Percentiles rank a stretch among this genome's conserved stretches.
phyloP scores from a whole-genome alignment of 2,888 invertebrate genomes.

The Drosophila anceps region DNA sequence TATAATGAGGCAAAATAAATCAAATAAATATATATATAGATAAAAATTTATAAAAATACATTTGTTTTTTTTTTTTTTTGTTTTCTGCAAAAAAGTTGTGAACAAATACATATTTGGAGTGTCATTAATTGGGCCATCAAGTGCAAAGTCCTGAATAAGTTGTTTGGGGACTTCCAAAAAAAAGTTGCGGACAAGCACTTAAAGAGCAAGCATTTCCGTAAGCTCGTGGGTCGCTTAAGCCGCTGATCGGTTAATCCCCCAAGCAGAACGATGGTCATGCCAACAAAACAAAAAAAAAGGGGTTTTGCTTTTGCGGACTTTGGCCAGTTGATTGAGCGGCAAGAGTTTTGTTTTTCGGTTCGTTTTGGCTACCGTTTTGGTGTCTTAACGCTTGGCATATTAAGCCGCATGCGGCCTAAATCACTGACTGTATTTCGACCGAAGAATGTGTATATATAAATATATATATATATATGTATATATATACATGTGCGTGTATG shows the following conservation, averaged over 20 bases:
- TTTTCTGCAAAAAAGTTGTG: constrained; percentile 38
- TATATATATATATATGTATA: constrained; percentile 2
- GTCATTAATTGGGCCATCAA: constrained; percentile 73
- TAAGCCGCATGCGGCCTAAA: constrained; percentile 67
- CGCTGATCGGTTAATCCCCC: constrained; percentile 58
- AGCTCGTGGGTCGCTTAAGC: constrained; percentile 39
- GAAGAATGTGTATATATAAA: constrained; percentile 34
- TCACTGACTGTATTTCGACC: constrained; percentile 31
- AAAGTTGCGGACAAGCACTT: constrained; percentile 47
- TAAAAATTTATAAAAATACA: constrained; percentile 1
- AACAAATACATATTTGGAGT: constrained; percentile 59
- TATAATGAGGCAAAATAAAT: constrained; percentile 11
- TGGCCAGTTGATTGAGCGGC: constrained; percentile 61
- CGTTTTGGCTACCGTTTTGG: constrained; percentile 13
- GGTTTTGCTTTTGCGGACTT: constrained; percentile 45
- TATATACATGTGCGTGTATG: constrained; percentile 56
- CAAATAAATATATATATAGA: constrained; percentile 12
- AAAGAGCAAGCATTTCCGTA: constrained; percentile 13
- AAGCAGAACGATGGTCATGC: constrained; percentile 21
- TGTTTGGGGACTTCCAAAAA: constrained; percentile 18
- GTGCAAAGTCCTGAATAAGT: constrained; percentile 45
- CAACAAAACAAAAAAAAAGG: constrained; percentile 23
- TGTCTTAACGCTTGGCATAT: constrained; percentile 55
- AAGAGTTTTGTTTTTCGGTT: constrained; percentile 53
- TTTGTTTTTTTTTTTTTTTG: constrained; percentile 25